Conservation (phyloP, 2,113 vertebrate genomes). For the Daphoenositta chrysoptera region DNA sequence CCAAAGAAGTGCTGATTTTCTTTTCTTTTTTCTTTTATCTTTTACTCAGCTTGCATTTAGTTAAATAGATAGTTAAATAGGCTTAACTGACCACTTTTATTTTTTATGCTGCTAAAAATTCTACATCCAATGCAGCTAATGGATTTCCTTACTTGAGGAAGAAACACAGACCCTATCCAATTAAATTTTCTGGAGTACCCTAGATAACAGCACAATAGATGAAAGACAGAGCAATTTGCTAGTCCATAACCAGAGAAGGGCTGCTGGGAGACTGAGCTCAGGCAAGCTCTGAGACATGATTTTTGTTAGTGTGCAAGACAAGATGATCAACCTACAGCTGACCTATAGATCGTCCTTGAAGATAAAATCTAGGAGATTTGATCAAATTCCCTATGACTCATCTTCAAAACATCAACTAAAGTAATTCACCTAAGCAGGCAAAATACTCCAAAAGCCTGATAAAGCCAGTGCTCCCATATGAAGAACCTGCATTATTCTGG, state of each 20-base stretch:
- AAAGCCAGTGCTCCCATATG: not conserved
- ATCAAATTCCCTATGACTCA: not conserved
- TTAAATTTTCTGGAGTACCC: not conserved
- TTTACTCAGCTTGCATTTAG: not conserved
- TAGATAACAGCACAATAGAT: not conserved
- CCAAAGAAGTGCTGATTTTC: not conserved
- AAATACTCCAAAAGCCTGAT: not conserved
- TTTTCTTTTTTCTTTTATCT: too few relatives aligned
- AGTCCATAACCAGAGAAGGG: not conserved
- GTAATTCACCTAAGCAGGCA: not conserved
- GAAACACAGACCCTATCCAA: not conserved
- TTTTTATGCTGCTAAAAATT: not conserved
- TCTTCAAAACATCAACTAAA: not conserved
- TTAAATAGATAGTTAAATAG: not conserved
- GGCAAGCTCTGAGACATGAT: not conserved
- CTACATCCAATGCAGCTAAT: not conserved
- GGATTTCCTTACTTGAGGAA: not conserved
- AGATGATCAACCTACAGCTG: not conserved
- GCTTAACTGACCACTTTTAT: not conserved
- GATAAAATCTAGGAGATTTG: not conserved
- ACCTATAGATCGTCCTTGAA: not conserved
- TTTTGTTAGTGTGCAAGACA: not conserved
- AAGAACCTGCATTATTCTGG: not conserved
- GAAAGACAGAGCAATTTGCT: not conserved
- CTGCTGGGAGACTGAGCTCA: not conserved